Conservation (phyloP, 1,140 invertebrate genomes). For the Zaprionus camerounensis region DNA sequence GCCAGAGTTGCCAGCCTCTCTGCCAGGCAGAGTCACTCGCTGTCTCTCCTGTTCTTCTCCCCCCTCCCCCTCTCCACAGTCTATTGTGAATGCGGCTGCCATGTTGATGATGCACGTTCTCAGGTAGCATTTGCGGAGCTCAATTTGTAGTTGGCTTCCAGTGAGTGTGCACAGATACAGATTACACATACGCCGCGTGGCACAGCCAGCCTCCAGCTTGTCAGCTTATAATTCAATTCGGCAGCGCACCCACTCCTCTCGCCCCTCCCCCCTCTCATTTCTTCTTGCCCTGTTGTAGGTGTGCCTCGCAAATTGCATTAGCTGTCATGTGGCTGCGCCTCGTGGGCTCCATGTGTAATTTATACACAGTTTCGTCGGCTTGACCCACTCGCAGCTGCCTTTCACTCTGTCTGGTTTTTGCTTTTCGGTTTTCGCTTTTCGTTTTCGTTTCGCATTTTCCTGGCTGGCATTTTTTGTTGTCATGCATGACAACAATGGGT, state of each 20-base stretch:
- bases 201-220: slow-evolving; percentile 50
- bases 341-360: slow-evolving; percentile 47
- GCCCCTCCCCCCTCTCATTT: slow-evolving; percentile 7
- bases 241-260: slow-evolving; percentile 10
- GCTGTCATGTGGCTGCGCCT: slow-evolving; percentile 38
- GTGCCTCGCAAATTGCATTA: slow-evolving; percentile 71
- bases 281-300: background rate
- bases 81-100: slow-evolving; percentile 5
- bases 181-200: slow-evolving; percentile 71
- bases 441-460: slow-evolving; percentile 26
- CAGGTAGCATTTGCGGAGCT: slow-evolving; percentile 43
- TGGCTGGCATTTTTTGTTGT: slow-evolving; percentile 2
- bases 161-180: slow-evolving; percentile 9
- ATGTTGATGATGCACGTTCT: slow-evolving; percentile 28
- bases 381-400: slow-evolving; percentile 41
- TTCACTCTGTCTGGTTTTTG: background rate
- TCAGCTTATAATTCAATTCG: slow-evolving; percentile 77
- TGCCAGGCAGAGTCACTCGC: too few species aligned
- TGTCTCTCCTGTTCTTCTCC: background rate
- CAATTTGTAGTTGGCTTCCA: slow-evolving; percentile 46
- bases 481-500: slow-evolving; percentile 76
- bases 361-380: slow-evolving; percentile 53
- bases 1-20: background rate
- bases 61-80: background rate
- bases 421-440: slow-evolving; percentile 18